Conservation (phyloP, 2,797 vertebrate species). For the Nannoperca australis region DNA sequence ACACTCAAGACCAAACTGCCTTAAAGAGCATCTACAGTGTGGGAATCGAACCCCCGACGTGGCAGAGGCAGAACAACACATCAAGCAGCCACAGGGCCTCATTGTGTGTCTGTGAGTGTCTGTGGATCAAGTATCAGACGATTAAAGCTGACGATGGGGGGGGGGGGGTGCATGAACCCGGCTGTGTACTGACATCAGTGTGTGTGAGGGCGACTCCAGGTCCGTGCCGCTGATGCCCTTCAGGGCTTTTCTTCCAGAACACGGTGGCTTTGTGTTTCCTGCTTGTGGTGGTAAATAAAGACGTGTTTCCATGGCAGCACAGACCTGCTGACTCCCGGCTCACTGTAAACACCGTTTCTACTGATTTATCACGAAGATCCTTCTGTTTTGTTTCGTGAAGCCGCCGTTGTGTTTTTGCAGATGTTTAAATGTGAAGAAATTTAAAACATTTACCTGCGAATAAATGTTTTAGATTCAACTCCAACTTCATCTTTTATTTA, state of each 20-base stretch:
- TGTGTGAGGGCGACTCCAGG: background rate
- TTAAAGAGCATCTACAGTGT: background rate
- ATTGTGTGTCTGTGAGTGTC: background rate
- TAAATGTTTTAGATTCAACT: too few relatives aligned
- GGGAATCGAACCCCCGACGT: background rate
- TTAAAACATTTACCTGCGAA: too few relatives aligned
- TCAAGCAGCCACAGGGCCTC: background rate
- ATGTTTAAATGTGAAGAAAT: too few relatives aligned
- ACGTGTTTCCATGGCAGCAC: conserved; percentile 25
- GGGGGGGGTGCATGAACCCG: conserved; percentile 11
- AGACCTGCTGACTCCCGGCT: conserved; percentile 32
- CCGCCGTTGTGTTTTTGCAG: too few relatives aligned
- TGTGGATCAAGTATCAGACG: conserved; percentile 20
- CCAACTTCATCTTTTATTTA: too few relatives aligned
- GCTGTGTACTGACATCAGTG: conserved; percentile 22
- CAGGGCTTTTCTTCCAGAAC: conserved; percentile 7
- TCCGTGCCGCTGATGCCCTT: background rate
- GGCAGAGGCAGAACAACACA: background rate
- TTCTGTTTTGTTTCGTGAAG: background rate
- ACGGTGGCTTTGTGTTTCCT: conserved; percentile 22
- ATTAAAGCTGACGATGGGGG: conserved; percentile 35
- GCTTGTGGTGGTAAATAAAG: conserved; percentile 42
- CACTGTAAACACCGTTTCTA: background rate
- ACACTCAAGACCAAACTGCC: background rate
- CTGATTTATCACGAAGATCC: too few relatives aligned